Conservation (phyloP, 2,888 invertebrate genomes). For the Ferdinandea cuprea region DNA sequence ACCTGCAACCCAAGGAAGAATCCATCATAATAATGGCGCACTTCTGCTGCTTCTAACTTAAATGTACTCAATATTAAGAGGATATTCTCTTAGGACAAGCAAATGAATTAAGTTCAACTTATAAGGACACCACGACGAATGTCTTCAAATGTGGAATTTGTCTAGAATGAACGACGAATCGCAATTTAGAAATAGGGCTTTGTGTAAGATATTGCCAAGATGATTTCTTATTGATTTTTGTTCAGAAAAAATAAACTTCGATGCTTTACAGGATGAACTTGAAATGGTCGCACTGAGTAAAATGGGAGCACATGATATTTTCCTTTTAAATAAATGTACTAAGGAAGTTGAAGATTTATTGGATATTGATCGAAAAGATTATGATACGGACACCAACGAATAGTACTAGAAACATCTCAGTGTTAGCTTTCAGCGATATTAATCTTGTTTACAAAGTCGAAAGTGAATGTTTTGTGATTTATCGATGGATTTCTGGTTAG, state of each 20-base stretch:
- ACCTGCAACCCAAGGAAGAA: slow-evolving; percentile 10
- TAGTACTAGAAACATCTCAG: slow-evolving; percentile 7
- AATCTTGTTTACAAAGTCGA: slow-evolving; percentile 15
- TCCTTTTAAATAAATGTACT: background rate
- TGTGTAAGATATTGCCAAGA: slow-evolving; percentile 26
- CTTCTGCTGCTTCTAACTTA: background rate
- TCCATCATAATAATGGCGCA: background rate
- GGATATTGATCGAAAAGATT: slow-evolving; percentile 29
- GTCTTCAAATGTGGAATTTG: slow-evolving; percentile 42
- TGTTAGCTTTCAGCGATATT: slow-evolving; percentile 12
- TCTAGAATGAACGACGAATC: slow-evolving; percentile 42
- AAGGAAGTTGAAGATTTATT: slow-evolving; percentile 45
- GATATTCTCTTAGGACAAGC: slow-evolving; percentile 23
- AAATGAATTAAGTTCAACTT: slow-evolving; percentile 40
- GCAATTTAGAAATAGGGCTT: slow-evolving; percentile 35
- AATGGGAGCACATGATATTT: background rate
- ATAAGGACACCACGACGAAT: slow-evolving; percentile 13
- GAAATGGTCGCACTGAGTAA: background rate
- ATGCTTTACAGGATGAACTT: slow-evolving; percentile 9
- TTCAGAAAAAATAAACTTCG: slow-evolving; percentile 14
- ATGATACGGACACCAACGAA: background rate
- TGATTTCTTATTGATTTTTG: slow-evolving; percentile 54
- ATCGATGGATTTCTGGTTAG: background rate
- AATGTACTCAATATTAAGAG: slow-evolving; percentile 32
- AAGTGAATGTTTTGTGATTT: slow-evolving; percentile 28